Conservation (phyloP, 1,140 invertebrate species). For the Druon quercuslanigerum region DNA sequence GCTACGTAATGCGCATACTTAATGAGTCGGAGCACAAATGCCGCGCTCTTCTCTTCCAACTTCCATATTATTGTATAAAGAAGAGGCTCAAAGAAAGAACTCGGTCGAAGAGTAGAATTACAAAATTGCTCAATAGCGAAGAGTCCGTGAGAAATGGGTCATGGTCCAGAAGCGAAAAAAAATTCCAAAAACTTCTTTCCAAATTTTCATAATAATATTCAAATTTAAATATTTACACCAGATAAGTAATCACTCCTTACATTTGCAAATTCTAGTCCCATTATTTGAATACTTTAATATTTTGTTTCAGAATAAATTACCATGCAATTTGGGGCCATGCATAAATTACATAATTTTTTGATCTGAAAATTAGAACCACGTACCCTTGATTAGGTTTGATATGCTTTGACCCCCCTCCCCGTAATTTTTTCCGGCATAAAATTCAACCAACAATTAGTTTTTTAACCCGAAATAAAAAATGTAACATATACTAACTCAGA, state of each 20-base stretch:
- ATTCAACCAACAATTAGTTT: too few species aligned
- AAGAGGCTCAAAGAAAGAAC: constrained; percentile 11
- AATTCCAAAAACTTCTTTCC: neutral
- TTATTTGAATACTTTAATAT: neutral
- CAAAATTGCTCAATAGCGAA: constrained; percentile 23
- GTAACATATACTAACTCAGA: too few species aligned
- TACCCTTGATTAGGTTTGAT: too few species aligned
- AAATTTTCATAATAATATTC: neutral
- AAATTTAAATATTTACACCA: neutral
- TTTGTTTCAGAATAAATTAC: too few species aligned
- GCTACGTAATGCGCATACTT: constrained; percentile 63
- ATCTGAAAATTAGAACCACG: too few species aligned
- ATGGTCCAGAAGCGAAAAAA: neutral
- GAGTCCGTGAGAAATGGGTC: constrained; percentile 23
- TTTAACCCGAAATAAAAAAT: too few species aligned
- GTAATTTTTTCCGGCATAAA: too few species aligned
- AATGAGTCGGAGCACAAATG: constrained; percentile 57
- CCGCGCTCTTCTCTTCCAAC: constrained; percentile 23
- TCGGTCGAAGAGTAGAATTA: neutral
- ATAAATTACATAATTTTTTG: too few species aligned
- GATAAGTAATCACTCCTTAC: neutral
- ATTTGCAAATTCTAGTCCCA: neutral
- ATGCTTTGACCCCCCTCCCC: too few species aligned
- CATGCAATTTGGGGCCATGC: too few species aligned
- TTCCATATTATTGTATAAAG: constrained; percentile 15